Conservation (phyloP, 2,797 vertebrate genomes). For the Enteromius trimaculatus region DNA sequence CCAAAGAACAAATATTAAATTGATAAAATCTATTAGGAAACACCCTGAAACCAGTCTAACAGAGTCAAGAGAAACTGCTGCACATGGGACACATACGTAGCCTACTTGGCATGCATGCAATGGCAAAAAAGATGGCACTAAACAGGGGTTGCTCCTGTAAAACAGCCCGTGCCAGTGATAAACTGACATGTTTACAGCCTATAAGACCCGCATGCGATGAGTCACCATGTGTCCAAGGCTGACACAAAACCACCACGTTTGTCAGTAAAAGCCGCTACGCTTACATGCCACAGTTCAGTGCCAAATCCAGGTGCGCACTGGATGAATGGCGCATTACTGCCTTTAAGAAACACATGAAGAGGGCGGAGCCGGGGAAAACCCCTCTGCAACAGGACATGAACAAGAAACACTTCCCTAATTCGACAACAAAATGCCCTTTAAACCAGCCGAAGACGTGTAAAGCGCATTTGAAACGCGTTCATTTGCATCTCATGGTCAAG, state of each 20-base stretch:
- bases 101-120: slow-evolving; percentile 22
- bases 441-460: slow-evolving; percentile 29
- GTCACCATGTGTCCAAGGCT: slow-evolving; percentile 25
- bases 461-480: neutral
- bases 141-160: slow-evolving; percentile 36
- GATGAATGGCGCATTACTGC: slow-evolving; percentile 66
- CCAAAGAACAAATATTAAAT: neutral
- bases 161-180: neutral
- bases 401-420: slow-evolving; percentile 66
- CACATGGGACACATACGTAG: slow-evolving; percentile 29
- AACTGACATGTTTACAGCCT: slow-evolving; percentile 12
- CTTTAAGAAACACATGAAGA: slow-evolving; percentile 76
- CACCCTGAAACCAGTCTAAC: slow-evolving; percentile 63
- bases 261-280: neutral
- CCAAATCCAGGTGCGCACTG: slow-evolving; percentile 61
- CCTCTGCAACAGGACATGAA: slow-evolving; percentile 82
- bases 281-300: neutral
- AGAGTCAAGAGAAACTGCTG: slow-evolving; percentile 39
- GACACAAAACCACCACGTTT: neutral
- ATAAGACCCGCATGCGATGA: slow-evolving; percentile 27
- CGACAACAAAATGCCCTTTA: slow-evolving; percentile 53
- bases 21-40: slow-evolving; percentile 63
- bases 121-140: slow-evolving; percentile 15
- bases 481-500: neutral
- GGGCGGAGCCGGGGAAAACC: slow-evolving; percentile 98